Base-by-base conservation (phyloP, 2,797 vertebrate species). In the Parauchenoglanis ngamensis region DNA sequence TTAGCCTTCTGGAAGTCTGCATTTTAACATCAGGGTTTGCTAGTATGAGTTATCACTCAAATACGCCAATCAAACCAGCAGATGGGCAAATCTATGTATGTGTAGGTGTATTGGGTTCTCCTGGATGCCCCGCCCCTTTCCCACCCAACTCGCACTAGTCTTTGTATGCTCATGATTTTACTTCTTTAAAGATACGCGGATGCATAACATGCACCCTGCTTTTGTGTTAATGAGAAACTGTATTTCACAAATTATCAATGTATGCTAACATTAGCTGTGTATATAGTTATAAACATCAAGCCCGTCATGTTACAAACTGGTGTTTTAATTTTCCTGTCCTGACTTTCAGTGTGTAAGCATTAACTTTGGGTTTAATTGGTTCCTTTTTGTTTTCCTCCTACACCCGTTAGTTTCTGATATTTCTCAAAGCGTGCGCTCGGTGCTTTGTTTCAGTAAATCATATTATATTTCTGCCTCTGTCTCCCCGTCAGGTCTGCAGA, bases 401-500 rank as follows among this genome's bases (percentile, higher is more conserved):
- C 0, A 54, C 52, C 52, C 13, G 52, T 15, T 54, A 49, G 17
- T 17, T 56, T 56, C 54, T 15, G 12, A 17, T 56, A 17, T 57
- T 57, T 35, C 25, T 68, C 17, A 31, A 21, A 7, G 17, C 3
- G 28, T 68, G 65, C 68, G 3, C 35, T 40, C 35, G 35, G 35
- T 40, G 35, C 35, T 40, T 40, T 40, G 35, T 40, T 40, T 40
- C 35, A 40, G 35, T 40, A 40, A 40, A 40, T 40, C 35, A 40
- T 40, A 40, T 2, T 40, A 40, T 40, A 40, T 3, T 2, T 40
- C 35, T 40, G 35, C 35, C 35, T 40, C 35, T 2, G 12, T 21
- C n/a, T 73, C 13, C 10, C 23, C 49, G 4, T 61, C 88, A 98
- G 97, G 97, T 57, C 95, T 98, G 90, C 97, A 97, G 90, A 96